phyloP scores from a whole-genome alignment of 2,888 invertebrate genomes.

The Zygaena filipendulae region DNA sequence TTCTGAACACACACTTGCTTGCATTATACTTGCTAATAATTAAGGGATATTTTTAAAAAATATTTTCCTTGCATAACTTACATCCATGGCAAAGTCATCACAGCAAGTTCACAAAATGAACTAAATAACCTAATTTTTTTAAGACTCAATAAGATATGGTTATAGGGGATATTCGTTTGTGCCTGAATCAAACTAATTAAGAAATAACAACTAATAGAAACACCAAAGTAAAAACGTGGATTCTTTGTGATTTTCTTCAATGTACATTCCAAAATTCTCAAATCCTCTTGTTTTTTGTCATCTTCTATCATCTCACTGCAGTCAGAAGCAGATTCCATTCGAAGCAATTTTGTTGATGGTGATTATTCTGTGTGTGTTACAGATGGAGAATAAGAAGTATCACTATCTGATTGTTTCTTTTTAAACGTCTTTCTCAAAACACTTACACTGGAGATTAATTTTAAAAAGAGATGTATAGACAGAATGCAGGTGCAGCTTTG shows the following conservation, averaged over 20 bases:
- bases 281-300: conserved; percentile 13
- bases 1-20: too few relatives aligned
- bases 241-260: conserved; percentile 5
- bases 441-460: conserved; percentile 1
- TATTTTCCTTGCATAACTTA: too few relatives aligned
- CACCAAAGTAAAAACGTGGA: conserved; percentile 1
- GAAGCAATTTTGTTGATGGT: conserved; percentile 11
- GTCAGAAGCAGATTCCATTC: conserved; percentile 16
- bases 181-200: conserved; percentile 2
- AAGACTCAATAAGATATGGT: conserved; percentile 1
- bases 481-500: conserved; percentile 3
- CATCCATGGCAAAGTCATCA: too few relatives aligned
- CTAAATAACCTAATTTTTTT: not conserved
- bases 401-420: conserved; percentile 8
- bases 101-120: too few relatives aligned
- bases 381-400: conserved; percentile 13
- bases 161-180: conserved; percentile 2
- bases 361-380: conserved; percentile 8
- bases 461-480: conserved; percentile 4
- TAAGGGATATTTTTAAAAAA: too few relatives aligned
- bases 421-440: not conserved
- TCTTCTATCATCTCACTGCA: conserved; percentile 16
- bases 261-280: conserved; percentile 9
- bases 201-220: conserved; percentile 1
- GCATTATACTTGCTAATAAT: too few relatives aligned